Percentiles rank a stretch among this genome's conserved stretches.
phyloP scores from a whole-genome alignment of 2,888 invertebrate species.

The Muschampia plurimacula region DNA sequence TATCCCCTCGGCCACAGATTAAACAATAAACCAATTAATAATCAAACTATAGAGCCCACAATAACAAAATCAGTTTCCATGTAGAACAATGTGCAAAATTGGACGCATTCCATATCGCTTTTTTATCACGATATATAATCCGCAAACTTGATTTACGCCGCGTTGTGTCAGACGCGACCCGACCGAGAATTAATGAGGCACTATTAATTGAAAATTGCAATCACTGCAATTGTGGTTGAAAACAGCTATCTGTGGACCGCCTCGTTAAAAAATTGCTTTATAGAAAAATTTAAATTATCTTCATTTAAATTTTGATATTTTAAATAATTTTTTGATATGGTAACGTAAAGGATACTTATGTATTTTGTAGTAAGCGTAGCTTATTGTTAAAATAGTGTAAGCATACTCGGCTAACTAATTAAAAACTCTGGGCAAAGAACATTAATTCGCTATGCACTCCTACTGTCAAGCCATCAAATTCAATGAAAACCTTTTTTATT shows the following conservation, averaged over 20 bases:
- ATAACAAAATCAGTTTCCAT: conserved; percentile 29
- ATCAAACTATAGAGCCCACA: conserved; percentile 23
- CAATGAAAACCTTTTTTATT: no score
- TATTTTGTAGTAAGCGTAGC: no score
- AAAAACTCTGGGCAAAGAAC: no score
- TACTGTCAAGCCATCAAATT: no score
- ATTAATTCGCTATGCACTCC: no score
- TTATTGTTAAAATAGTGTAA: no score
- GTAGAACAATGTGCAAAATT: conserved; percentile 31
- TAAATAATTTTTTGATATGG: no score
- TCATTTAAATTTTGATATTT: no score
- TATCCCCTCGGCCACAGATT: conserved; percentile 2
- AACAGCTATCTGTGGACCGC: conserved; percentile 4
- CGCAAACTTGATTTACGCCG: conserved; percentile 36
- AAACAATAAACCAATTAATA: conserved; percentile 30
- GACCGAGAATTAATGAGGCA: conserved; percentile 38
- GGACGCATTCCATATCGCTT: conserved; percentile 37
- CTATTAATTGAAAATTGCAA: conserved; percentile 40
- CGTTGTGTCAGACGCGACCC: conserved; percentile 35
- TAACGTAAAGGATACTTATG: no score
- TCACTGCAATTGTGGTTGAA: conserved; percentile 36
- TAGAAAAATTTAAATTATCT: background rate
- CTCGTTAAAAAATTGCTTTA: background rate
- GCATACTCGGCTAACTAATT: no score
- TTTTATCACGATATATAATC: conserved; percentile 38